Evolutionary conservation across 2,888 invertebrate genomes (phyloP), one percentile per base, ranked within the genome.

Genomic region (Gymnocheta viridis): DNA sequence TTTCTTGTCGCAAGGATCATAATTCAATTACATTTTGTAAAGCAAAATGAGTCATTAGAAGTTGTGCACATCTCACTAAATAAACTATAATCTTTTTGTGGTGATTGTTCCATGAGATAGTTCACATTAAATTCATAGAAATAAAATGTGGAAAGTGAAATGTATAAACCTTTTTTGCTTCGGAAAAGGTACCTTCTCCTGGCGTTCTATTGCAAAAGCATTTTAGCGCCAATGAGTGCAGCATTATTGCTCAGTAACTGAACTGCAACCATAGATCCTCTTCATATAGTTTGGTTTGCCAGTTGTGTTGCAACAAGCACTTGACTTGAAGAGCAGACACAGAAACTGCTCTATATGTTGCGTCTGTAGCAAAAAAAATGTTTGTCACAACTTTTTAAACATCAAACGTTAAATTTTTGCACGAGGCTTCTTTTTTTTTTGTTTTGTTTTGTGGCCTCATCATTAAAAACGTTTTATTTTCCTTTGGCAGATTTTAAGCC

Each of bases 401-500:
- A 69, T 69, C 78, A 69, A 78, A 78, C 78, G 60, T 58, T 47
- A 67, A 67, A 67, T 67, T 49, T 47, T 32, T 64, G 12, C 38
- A 27, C 27, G 6, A 4, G 24, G 12, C 49, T 35, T 60, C 29
- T 44, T 64, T 22, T 56, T 22, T 74, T 24, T 49, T 17, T 54
- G 44, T 19, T 44, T 64, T 22, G 44, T 22, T 74, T 24, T 49
- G 24, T 54, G 44, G 69, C 49, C 38, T 70, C 62, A 70, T 70
- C 62, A 70, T 78, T 70, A 72, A 72, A 79, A 79, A 62, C 77
- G 38, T 70, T 79, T 70, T 79, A 79, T 70, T 79, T 70, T 54
- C 44, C 69, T 76, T 83, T 76, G 58, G 49, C 51, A 83, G 58
- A 76, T 83, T 76, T 80, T 66, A 82, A 80, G 70, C 79, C 83